Evolutionary conservation across 64 coral and sea anemone genomes (phyloP), one percentile per base, ranked within the genome.

Genomic region (Porites australiensis): DNA sequence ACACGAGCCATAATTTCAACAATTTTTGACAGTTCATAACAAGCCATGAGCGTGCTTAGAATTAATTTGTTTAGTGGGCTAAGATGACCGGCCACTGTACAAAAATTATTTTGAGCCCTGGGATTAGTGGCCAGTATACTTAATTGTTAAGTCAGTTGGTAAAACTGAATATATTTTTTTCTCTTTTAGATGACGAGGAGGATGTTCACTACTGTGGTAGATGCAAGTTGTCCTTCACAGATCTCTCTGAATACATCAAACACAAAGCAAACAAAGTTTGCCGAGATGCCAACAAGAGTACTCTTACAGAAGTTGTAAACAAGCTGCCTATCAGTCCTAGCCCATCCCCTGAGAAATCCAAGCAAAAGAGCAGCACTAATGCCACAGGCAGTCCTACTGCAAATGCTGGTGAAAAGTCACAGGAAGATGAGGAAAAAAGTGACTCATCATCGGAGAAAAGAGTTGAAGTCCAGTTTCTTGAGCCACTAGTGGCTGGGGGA

Each of bases 171-270:
- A 48, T 64, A 67, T 60, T 37, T 59, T 47, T 13, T 46, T 45
- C 90, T 68, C 58, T 76, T 53, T 16, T 51, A 87, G 94, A 96
- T 94, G 98, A 99, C 63, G 98, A 99, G n/a, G 79, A 93, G 74
- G 98, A 99, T 86, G 79, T 99, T 2, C 98, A 99, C 83, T 95
- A 94, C 16, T 99, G 98, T 89, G 98, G 98, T 9, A 93, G 72
- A 85, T 99, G 98, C 77, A 99, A 96, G 50, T 64, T 63, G 51
- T 70, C 91, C 37, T 99, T 99, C 72, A 94, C 72, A 57, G 92
- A 93, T 73, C 75, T 99, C 14, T 61, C 94, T 55, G 68, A 70
- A 14, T 99, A 99, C 75, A 77, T 99, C 47, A 65, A 86, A 11
- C 98, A 99, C 20, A 99, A 99, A 68, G 87, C 78, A 87, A 55